Evolutionary conservation across 2,888 invertebrate genomes (phyloP), one percentile per base, ranked within the genome.

Genomic region (Amphipyra berbera): DNA sequence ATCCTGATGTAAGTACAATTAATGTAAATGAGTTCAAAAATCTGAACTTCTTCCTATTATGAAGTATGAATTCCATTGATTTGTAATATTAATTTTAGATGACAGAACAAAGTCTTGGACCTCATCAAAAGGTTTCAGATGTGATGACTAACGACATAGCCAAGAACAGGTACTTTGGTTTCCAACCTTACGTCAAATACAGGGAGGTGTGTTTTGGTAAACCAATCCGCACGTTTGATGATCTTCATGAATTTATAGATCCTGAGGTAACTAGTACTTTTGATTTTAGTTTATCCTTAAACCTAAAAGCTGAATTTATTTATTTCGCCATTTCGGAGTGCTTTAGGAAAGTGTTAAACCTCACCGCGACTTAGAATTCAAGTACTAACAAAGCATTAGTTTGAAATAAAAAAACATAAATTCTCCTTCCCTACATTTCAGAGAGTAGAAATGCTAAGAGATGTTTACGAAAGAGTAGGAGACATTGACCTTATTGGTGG

Each of bases 401-500:
- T 30, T 30, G 30, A 7, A 30, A 30, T 6, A 30, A 4, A 4
- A n/a, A 30, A 30, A 10, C 9, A 1, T 12, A 40, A n/a, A 13
- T 40, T 0, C 1, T 46, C 3, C 9, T 37, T 6, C 12, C 6
- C 13, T 15, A 2, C 2, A 27, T 78, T 79, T 15, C 79, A 91
- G 91, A 84, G 87, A 73, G 70, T 90, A 3, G 88, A 89, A 65
- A 73, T 84, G 0, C 76, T 92, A 3, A 83, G 77, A 66, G 78
- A 77, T 0, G 47, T 81, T 0, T 92, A 91, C 56, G 80, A 85
- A 15, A 96, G 97, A 86, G 97, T 98, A 1, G 96, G 96, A 68
- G 98, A 98, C 87, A 97, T 98, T 44, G 98, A 98, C 90, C 95
- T 98, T 14, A 97, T 98, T 96, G 97, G 97, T 42, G 98, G 98